phyloP scores from a whole-genome alignment of 2,797 vertebrate species.

The Toxotes lorentzi region DNA sequence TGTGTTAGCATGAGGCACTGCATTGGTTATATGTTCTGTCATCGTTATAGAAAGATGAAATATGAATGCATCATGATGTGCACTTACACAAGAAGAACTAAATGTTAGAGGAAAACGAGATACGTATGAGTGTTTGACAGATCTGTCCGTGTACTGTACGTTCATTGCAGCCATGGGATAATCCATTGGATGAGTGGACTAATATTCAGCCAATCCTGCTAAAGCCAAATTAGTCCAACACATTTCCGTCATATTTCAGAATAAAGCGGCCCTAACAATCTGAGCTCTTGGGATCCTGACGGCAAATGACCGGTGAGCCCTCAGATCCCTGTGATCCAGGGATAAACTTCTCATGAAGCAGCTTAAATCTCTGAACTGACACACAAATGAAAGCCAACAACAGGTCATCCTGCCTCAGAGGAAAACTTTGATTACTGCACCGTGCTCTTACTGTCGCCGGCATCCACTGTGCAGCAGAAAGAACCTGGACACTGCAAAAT shows the following conservation, averaged over 20 bases:
- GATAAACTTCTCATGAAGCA: constrained; percentile 77
- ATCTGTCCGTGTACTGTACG: constrained; percentile 60
- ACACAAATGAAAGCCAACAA: constrained; percentile 77
- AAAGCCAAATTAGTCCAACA: constrained; percentile 85
- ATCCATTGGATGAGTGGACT: constrained; percentile 82
- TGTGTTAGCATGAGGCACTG: constrained; percentile 44
- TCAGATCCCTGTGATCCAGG: constrained; percentile 79
- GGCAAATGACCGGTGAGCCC: constrained; percentile 79
- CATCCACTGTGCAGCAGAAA: background rate
- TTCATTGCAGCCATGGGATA: constrained; percentile 69
- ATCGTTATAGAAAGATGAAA: constrained; percentile 23
- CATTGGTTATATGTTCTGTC: constrained; percentile 37
- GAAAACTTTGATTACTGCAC: constrained; percentile 58
- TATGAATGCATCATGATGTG: constrained; percentile 18
- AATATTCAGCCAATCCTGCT: constrained; percentile 82
- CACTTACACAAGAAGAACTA: constrained; percentile 16
- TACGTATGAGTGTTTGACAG: constrained; percentile 50
- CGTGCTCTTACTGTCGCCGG: constrained; percentile 26
- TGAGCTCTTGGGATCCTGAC: constrained; percentile 69
- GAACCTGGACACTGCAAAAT: constrained; percentile 39
- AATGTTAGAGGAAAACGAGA: constrained; percentile 38
- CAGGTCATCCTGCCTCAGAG: constrained; percentile 72
- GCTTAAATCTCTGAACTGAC: constrained; percentile 78
- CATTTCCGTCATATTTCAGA: constrained; percentile 79
- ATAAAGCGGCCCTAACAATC: constrained; percentile 75